Base-by-base conservation (phyloP, 2,113 vertebrate species). In the Astatotilapia flaviijosephi region DNA sequence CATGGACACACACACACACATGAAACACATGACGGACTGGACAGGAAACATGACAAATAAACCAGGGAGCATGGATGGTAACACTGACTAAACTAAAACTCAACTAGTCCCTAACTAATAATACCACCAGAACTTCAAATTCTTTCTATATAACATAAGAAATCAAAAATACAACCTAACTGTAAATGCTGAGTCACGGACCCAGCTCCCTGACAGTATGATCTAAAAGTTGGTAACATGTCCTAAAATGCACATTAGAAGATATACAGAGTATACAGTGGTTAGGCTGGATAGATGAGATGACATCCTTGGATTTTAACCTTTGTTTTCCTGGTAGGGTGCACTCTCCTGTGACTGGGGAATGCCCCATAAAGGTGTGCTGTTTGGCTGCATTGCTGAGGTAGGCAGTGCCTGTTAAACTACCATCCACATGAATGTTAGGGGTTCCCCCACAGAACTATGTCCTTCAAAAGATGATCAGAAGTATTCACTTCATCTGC, bases 341-440 rank as follows among this genome's bases (percentile, higher is more conserved):
- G 68, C 37, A 45, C 0, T 45, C 0, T 73, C 68, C 68, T 42
- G 40, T 26, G 23, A 45, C 23, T 47, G 42, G 23, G 68, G 2
- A 75, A 28, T 12, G 68, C 6, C 6, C 40, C 23, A 47, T 3
- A 17, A 75, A 19, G 68, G 14, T 75, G 68, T 11, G 68, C 68
- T 7, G 40, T 47, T 75, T 47, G 40, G 14, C 40, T 47, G 42
- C 68, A 73, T 45, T 73, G 68, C 23, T 28, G 68, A 73, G 40
- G 68, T 73, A 73, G 68, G 40, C 37, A 26, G 40, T 73, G 15
- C 21, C 13, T 28, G 21, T 73, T 73, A 73, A 45, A 73, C 37
- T 26, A 45, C 26, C 21, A 73, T 45, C 40, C 68, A 45, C 68
- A 10, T 26, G 21, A 45, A 45, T 45, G 68, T 42, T 26, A 15